Evolutionary conservation across 2,888 invertebrate species (phyloP), one percentile per base, ranked within the genome.

Genomic region (Strigamia maritima): DNA sequence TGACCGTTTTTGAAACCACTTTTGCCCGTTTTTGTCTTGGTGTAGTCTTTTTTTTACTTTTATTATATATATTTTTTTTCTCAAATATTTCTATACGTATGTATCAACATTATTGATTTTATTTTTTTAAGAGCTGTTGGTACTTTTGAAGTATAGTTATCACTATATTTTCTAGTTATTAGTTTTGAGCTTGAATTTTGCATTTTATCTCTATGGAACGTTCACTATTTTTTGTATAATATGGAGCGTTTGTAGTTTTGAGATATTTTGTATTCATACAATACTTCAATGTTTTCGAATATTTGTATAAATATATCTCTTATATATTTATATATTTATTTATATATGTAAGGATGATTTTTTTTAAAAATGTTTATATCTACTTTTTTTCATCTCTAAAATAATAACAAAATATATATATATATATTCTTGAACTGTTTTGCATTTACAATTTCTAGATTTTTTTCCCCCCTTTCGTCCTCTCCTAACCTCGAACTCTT

Each of bases 21-120:
- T 70, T 70, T 70, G 70, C 70, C 70, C 70, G 70, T 70, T 70
- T 70, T 70, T 70, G 70, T 70, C 70, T 70, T 70, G 70, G 70
- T 70, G 70, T 70, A 70, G 70, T 70, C 6, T 70, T 26, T 44
- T 16, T 70, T 26, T 44, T 44, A 4, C n/a, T 44, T 4, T 44
- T 44, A n/a, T n/a, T n/a, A n/a, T n/a, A n/a, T n/a, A n/a, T n/a
- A n/a, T n/a, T 44, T 44, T 44, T 44, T 14, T n/a, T 54, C 19
- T n/a, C 19, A n/a, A n/a, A 16, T 7, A 8, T 54, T 8, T n/a
- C 16, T 44, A 44, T 44, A 54, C 19, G 19, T 8, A 54, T 8
- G 54, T 54, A 54, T 54, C 54, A 54, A 54, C 54, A 19, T 0
- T 19, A n/a, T 54, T 54, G 54, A 19, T 44, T 16, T 19, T 2